Base-by-base conservation (phyloP, 1,140 invertebrate genomes). In the Myzus persicae region DNA sequence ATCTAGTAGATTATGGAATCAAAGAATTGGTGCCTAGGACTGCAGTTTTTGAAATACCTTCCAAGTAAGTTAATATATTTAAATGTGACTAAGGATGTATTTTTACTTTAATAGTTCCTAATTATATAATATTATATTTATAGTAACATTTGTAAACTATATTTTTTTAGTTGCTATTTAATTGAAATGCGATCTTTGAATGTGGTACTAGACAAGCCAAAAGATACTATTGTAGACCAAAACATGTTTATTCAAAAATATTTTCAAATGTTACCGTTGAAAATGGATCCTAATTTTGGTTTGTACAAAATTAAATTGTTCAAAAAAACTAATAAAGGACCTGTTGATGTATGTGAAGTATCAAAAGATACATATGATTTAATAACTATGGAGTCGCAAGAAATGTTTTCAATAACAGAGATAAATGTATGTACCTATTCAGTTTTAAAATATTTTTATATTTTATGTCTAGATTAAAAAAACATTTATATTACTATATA, bases 211-310 rank as follows among this genome's bases (percentile, higher is more conserved):
- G 91, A 93, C 31, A 93, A 93, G 7, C 81, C 91, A 24, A 82
- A 48, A 38, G 20, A 84, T 40, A 14, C 26, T 5, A 84, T 26
- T 5, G 0, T 82, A 24, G 44, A 81, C 14, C 24, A 93, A 93
- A 84, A 51, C 11, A 44, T 85, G 44, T 82, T 93, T 26, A 4
- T 85, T 85, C 46, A 85, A 31, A 82, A 93, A 51, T 51, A 42
- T 93, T 93, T 85, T 54, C 22, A 51, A 54, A 93, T 93, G 91
- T 51, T 93, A 54, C 44, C 91, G 20, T 31, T 51, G 6, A 85
- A 85, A 85, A 85, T 93, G 1, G 91, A 93, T 93, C 91, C 91
- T 42, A 93, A 26, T 93, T 93, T 76, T 93, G 91, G 91, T 40
- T 54, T 93, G 22, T 93, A 93, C 3, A 93, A 93, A 84, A 46